Conservation (phyloP, 2,113 vertebrate genomes). For the Lophura nycthemera region DNA sequence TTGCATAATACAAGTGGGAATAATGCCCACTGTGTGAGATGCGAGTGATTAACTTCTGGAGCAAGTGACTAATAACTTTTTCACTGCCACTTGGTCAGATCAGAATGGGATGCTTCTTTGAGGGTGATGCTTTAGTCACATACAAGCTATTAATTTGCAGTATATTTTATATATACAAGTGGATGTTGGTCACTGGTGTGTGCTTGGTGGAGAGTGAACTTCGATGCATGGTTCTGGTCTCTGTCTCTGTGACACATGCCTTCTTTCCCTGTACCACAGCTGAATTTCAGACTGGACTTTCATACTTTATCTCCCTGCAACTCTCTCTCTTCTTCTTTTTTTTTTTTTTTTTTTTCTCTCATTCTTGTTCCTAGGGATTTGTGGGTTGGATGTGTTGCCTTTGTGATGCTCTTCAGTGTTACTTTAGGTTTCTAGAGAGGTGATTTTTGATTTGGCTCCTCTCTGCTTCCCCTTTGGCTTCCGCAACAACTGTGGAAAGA, state of each 20-base stretch:
- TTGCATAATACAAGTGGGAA: not conserved
- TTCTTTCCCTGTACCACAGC: not conserved
- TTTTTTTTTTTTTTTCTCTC: not conserved
- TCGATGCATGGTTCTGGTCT: not conserved
- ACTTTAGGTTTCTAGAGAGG: not conserved
- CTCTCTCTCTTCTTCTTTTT: too few species aligned
- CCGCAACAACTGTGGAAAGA: not conserved
- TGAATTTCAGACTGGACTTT: not conserved
- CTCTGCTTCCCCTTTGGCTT: not conserved
- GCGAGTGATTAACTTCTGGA: not conserved
- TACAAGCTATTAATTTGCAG: not conserved
- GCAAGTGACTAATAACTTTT: not conserved
- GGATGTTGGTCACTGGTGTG: not conserved
- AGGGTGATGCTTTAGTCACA: not conserved
- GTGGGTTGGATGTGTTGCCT: not conserved
- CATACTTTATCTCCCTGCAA: not conserved
- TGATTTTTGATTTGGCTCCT: not conserved
- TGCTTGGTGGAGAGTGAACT: not conserved
- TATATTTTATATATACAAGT: not conserved
- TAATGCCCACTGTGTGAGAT: not conserved
- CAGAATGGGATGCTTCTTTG: not conserved
- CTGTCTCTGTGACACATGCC: not conserved
- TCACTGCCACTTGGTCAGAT: not conserved
- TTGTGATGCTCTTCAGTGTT: not conserved
- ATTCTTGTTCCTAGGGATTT: not conserved